phyloP scores from a whole-genome alignment of 2,113 vertebrate species.

The Etia nguti region DNA sequence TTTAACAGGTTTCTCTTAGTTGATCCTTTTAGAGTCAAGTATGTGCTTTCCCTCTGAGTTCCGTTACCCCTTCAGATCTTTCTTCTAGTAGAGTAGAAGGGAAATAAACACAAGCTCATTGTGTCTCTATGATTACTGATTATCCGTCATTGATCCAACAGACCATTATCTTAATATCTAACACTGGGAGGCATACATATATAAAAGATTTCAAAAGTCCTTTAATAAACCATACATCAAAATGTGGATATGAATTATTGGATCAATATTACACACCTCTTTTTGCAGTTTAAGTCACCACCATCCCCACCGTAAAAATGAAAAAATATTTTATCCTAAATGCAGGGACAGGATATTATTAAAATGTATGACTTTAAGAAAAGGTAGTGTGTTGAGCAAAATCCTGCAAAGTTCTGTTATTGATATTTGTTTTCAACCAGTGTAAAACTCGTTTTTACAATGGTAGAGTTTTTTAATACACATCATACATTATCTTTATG shows the following conservation, averaged over 20 bases:
- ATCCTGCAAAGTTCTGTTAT: neutral
- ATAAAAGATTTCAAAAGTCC: conserved; percentile 19
- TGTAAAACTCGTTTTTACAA: neutral
- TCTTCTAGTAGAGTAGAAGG: neutral
- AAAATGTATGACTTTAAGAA: neutral
- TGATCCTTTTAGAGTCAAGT: neutral
- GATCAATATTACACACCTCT: conserved; percentile 35
- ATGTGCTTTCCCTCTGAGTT: neutral
- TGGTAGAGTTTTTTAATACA: neutral
- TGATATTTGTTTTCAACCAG: neutral
- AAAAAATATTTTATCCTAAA: conserved; percentile 2
- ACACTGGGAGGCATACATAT: neutral
- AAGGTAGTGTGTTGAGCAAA: neutral
- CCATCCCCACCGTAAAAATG: neutral
- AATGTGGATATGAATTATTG: conserved; percentile 2
- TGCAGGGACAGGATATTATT: neutral
- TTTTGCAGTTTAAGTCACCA: neutral
- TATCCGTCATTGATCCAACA: conserved; percentile 35
- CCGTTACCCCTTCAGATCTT: neutral
- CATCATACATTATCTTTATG: neutral
- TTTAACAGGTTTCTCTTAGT: conserved; percentile 15
- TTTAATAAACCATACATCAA: conserved; percentile 44
- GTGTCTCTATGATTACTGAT: conserved; percentile 18
- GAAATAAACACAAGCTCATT: neutral
- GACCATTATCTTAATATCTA: conserved; percentile 9